Base-by-base conservation (phyloP, 2,113 vertebrate genomes). In the Pelobates fuscus region DNA sequence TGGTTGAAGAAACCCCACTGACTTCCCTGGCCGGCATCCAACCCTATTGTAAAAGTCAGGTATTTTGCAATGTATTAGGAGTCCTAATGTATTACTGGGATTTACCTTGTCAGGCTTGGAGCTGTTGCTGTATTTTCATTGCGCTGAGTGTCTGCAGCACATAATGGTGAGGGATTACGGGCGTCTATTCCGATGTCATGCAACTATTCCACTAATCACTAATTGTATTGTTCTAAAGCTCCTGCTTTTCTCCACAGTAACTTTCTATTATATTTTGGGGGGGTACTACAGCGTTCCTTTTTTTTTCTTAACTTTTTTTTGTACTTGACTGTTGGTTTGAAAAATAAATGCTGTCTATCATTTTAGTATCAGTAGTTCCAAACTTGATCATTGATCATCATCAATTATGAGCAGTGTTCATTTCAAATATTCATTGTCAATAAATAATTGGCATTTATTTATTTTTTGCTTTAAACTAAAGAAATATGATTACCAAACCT, bases 71-170 rank as follows among this genome's bases (percentile, higher is more conserved):
- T 46, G 57, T 49, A 59, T 43, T 74, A 74, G 59, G 67, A 74
- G 80, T 77, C 63, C 67, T 80, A 80, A 80, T 83, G 78, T 80
- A 82, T 74, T 23, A 67, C 32, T 54, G 69, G 86, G 84, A 85
- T 85, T 87, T 84, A 84, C 83, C 81, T 3, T 88, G 86, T 86
- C 87, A 86, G 82, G 74, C 79, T 78, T 74, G 82, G 74, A 82
- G 70, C 2, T 74, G 81, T 60, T 81, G 78, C 25, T 78, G 49
- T 84, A 79, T 86, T 87, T 87, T 86, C 79, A 84, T 83, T 84
- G 71, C 82, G 49, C 79, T 84, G 62, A 73, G 67, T 44, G 78
- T 81, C 84, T 86, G 79, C 82, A 81, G 78, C 82, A 80, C 68
- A 57, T 69, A 83, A 57, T 78, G 79, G 81, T 67, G 80, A 79